Evolutionary conservation across 2,797 vertebrate species (phyloP).

Genomic region (Eurystomus glaucurus): DNA sequence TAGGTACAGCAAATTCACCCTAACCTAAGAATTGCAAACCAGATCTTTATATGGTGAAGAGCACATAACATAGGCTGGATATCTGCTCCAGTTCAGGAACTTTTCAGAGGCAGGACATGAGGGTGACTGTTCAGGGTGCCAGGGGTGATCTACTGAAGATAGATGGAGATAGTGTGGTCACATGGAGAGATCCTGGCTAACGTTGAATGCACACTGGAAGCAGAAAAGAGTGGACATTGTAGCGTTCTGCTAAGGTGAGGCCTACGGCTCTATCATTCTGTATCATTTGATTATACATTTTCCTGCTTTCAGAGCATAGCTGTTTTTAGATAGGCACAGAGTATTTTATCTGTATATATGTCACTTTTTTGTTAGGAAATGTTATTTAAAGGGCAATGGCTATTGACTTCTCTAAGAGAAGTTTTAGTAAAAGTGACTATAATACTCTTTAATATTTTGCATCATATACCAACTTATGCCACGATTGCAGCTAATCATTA

Average conservation of each 20-base stretch:
- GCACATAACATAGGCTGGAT: accelerated
- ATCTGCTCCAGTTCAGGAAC: neutral
- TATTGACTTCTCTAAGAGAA: neutral
- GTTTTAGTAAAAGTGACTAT: neutral
- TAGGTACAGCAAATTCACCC: neutral
- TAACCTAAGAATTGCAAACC: neutral
- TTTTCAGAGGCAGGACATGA: neutral
- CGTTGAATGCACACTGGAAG: neutral
- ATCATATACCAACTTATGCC: neutral
- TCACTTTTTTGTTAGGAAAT: neutral
- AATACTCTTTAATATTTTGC: neutral
- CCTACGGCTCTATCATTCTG: neutral
- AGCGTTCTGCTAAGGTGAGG: neutral
- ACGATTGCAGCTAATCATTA: neutral
- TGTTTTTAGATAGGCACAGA: neutral
- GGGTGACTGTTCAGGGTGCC: accelerated
- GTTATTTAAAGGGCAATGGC: neutral
- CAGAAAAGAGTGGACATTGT: neutral
- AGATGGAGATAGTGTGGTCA: neutral
- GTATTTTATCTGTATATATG: neutral
- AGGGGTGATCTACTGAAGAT: neutral
- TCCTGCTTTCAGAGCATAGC: neutral
- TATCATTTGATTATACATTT: neutral
- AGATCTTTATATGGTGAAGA: neutral
- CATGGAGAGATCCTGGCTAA: accelerated